Conservation (phyloP, 2,888 invertebrate species). For the Tachina fera region DNA sequence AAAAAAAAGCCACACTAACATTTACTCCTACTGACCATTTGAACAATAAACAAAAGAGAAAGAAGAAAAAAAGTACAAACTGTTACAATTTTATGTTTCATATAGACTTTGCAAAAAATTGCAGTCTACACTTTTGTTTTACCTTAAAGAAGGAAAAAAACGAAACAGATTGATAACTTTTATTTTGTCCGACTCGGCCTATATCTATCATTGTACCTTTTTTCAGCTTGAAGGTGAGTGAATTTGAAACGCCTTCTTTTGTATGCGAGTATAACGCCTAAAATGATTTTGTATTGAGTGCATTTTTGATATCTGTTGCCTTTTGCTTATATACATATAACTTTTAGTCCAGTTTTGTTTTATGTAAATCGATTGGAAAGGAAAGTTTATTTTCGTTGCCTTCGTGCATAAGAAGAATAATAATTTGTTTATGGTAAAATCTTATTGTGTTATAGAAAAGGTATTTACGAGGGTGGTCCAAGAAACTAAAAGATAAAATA, state of each 20-base stretch:
- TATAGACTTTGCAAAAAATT: constrained; percentile 39
- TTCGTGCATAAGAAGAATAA: background rate
- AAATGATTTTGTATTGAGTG: constrained; percentile 7
- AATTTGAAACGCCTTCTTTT: constrained; percentile 59
- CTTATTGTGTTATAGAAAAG: background rate
- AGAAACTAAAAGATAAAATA: too few relatives aligned
- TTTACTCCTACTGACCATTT: constrained; percentile 61
- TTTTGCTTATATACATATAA: background rate
- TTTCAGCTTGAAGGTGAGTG: constrained; percentile 60
- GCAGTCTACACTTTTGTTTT: constrained; percentile 44
- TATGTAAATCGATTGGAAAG: constrained; percentile 17
- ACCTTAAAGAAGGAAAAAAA: background rate
- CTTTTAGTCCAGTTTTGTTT: constrained; percentile 10
- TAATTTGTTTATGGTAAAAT: background rate
- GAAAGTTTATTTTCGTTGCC: constrained; percentile 6
- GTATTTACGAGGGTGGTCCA: too few relatives aligned
- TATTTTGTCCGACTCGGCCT: background rate
- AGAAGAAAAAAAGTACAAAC: constrained; percentile 17
- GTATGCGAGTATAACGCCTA: constrained; percentile 36
- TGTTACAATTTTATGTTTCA: constrained; percentile 50
- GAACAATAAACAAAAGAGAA: constrained; percentile 30
- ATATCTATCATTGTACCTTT: background rate
- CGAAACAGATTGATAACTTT: constrained; percentile 15
- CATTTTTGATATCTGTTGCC: background rate
- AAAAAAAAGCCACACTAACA: background rate